Base-by-base conservation (phyloP, 2,888 invertebrate species). In the Scaptomyza polygonia region DNA sequence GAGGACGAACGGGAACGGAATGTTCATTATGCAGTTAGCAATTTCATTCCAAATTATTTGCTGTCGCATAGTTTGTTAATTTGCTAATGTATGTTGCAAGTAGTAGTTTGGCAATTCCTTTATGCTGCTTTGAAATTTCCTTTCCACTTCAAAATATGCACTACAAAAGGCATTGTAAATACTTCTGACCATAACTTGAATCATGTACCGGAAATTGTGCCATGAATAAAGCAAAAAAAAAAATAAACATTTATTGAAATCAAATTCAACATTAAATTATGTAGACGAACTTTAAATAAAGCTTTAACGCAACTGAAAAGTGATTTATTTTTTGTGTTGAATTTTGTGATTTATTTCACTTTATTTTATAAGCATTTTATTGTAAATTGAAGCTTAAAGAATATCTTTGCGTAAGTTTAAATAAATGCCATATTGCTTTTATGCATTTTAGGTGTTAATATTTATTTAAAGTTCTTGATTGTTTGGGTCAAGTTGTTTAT, bases 131-230 rank as follows among this genome's bases (percentile, higher is more conserved):
- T 21, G n/a, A 4, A 6, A n/a, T 36, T 39, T 39, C 5, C 12
- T 34, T 34, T 34, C n/a, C 34, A 34, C n/a, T n/a, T 34, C 5
- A 34, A 34, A 34, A 34, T 34, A 14, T 14, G 36, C n/a, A n/a
- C 14, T 36, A 36, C 14, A 14, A 8, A 14, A 36, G 14, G 36
- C 1, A 5, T 36, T 3, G 16, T 16, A 39, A 39, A 39, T 39
- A 9, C n/a, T n/a, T n/a, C n/a, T n/a, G n/a, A n/a, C 16, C 16
- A 16, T 39, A 16, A 39, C 16, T 16, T 16, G 8, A 39, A 39
- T 39, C 39, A 39, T 16, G 39, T 16, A 39, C 16, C 39, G 39
- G 39, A 39, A 39, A 39, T 39, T 39, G 39, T 39, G 36, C 16
- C 36, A 39, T 39, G 36, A 39, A 39, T 39, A 39, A 8, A 8